Evolutionary conservation across 1,140 invertebrate species (phyloP), one percentile per base, ranked within the genome.

Genomic region (Sarcophaga peregrina): DNA sequence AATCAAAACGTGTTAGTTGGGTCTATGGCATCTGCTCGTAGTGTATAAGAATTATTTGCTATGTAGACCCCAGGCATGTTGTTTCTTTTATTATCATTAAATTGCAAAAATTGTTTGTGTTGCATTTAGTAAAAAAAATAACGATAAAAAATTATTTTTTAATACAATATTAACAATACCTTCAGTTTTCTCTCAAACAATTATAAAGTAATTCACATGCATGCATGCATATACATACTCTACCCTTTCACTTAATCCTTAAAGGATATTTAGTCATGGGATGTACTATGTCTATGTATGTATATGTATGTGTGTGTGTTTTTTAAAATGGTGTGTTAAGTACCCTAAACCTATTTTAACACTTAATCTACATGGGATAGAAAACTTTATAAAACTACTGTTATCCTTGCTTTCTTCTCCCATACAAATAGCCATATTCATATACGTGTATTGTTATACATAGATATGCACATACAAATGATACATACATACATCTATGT

Each of bases 241-340:
- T 4, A 37, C 25, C 25, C 25, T 37, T 37, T 37, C 25, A 37
- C 25, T 37, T 37, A 37, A 37, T 37, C 4, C 25, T 37, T 37
- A 2, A 37, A 37, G 1, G 25, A 37, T 37, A 37, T 37, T 37
- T 37, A 37, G 25, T 37, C 25, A 37, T 37, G 25, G 25, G 25
- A 37, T 37, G 25, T 37, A 37, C n/a, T 37, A 4, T 1, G 25
- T 1, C 25, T 25, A 20, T 25, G 6, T 68, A 68, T 20, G 8
- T 25, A n/a, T 37, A 20, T 13, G 50, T 25, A 68, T 25, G 17
- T 68, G 62, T 25, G 20, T 68, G 3, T 20, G 20, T 20, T 20
- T 17, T 9, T n/a, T 50, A 78, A 78, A 78, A 78, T 78, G 75
- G 75, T 78, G 75, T 78, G 75, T 15, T 78, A 78, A 78, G 47